Percentiles rank a stretch among this genome's conserved stretches.
Evolutionary conservation across 1,140 invertebrate species (phyloP).

Genomic region (Mycetomoellerius zeteki): DNA sequence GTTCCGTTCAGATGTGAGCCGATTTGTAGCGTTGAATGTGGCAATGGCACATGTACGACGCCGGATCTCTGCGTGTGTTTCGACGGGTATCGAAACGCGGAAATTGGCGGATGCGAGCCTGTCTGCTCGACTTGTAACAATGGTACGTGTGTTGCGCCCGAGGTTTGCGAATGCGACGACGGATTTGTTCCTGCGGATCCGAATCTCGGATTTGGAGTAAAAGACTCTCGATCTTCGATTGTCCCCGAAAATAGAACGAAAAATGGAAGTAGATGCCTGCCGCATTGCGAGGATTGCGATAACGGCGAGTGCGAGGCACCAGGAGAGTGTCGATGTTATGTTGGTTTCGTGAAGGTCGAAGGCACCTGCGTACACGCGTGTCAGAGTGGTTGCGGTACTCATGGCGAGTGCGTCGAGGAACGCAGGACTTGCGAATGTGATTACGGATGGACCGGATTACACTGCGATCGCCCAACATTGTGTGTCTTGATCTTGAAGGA

Average conservation of each 20-base stretch:
- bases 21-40: slow-evolving; percentile 53
- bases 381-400: slow-evolving; percentile 38
- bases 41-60: slow-evolving; percentile 31
- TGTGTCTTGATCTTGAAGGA: slow-evolving; percentile 38
- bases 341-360: slow-evolving; percentile 56
- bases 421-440: slow-evolving; percentile 69
- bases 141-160: slow-evolving; percentile 60
- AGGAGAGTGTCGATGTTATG: slow-evolving; percentile 75
- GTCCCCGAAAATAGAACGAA: slow-evolving; percentile 75
- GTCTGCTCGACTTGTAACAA: slow-evolving; percentile 55
- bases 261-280: slow-evolving; percentile 66
- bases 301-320: slow-evolving; percentile 78
- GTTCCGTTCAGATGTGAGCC: slow-evolving; percentile 58
- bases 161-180: slow-evolving; percentile 50
- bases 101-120: slow-evolving; percentile 8
- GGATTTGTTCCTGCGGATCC: slow-evolving; percentile 42
- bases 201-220: background rate
- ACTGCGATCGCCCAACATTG: slow-evolving; percentile 59
- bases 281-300: slow-evolving; percentile 73
- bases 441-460: slow-evolving; percentile 73
- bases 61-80: slow-evolving; percentile 42
- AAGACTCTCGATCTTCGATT: slow-evolving; percentile 75
- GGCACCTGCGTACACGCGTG: slow-evolving; percentile 71
- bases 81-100: slow-evolving; percentile 41
- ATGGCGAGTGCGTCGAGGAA: slow-evolving; percentile 62